A percentile compares a stretch with the other conserved stretches of the same genome.
Evolutionary conservation across 2,113 vertebrate species (phyloP).

Genomic region (Strix aluco): DNA sequence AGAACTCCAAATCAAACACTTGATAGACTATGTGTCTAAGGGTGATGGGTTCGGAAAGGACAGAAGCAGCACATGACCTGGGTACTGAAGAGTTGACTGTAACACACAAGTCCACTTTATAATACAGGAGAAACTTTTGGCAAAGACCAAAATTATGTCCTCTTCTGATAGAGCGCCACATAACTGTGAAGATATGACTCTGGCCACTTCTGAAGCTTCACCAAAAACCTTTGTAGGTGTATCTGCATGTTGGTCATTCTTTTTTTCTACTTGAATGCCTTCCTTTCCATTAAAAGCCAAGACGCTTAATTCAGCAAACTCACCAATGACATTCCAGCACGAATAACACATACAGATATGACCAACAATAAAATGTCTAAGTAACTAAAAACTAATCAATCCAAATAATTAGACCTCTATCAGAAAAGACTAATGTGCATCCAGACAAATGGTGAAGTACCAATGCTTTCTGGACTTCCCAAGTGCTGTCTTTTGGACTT

Average conservation of each 20-base stretch:
- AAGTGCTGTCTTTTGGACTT: neutral
- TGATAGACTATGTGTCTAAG: too few species aligned
- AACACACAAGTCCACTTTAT: neutral
- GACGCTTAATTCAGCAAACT: neutral
- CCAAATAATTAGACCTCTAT: neutral
- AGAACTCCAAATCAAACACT: neutral
- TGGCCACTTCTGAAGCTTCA: fast-evolving
- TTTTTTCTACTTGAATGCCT: neutral
- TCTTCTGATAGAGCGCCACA: neutral
- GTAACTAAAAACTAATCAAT: neutral
- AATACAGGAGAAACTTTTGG: neutral
- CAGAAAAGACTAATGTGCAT: neutral
- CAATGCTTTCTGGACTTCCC: neutral
- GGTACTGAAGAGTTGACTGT: too few species aligned
- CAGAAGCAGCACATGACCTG: neutral
- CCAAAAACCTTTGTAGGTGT: neutral
- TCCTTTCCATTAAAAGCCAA: neutral
- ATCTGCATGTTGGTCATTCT: fast-evolving
- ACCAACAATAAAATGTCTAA: neutral
- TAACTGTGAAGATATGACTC: neutral
- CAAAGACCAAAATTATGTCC: neutral
- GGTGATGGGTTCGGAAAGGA: neutral
- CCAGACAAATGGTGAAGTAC: neutral
- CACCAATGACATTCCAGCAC: neutral
- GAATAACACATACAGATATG: fast-evolving